Percentiles rank a stretch among this genome's conserved stretches.
Evolutionary conservation across 1,140 invertebrate species (phyloP).

Genomic region (Phenacoccus solenopsis): DNA sequence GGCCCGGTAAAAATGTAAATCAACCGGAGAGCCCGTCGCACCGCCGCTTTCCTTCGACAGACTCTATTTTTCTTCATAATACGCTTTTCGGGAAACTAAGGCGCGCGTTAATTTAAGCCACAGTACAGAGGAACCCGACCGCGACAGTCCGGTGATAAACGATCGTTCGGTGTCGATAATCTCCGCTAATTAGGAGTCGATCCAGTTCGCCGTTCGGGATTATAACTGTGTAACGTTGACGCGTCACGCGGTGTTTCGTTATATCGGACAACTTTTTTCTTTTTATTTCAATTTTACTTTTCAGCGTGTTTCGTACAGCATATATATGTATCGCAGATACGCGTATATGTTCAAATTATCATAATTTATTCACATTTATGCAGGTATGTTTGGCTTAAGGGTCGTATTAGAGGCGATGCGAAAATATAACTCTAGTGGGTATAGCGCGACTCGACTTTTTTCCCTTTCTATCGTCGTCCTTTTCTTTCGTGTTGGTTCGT

Average conservation of each 20-base stretch:
- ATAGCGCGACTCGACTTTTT: too few species aligned
- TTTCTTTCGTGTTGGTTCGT: too few species aligned
- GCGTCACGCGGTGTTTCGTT: background rate
- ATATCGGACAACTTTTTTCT: background rate
- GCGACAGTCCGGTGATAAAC: too few species aligned
- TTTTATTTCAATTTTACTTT: background rate
- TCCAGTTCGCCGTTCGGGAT: too few species aligned
- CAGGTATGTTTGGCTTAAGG: too few species aligned
- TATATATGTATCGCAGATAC: background rate
- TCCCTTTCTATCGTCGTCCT: too few species aligned
- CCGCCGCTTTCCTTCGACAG: too few species aligned
- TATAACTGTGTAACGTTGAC: background rate
- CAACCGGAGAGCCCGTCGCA: too few species aligned
- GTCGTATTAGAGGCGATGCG: too few species aligned
- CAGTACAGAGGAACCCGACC: background rate
- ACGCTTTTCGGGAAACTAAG: too few species aligned
- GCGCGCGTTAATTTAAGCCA: background rate
- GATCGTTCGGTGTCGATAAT: background rate
- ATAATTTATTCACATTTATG: background rate
- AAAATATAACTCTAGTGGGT: too few species aligned
- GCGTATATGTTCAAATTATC: background rate
- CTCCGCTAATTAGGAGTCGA: background rate
- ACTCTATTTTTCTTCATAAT: background rate
- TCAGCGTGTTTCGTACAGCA: background rate
- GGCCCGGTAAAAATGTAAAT: too few species aligned